Base-by-base conservation (phyloP, 2,797 vertebrate species). In the Selene dorsalis region DNA sequence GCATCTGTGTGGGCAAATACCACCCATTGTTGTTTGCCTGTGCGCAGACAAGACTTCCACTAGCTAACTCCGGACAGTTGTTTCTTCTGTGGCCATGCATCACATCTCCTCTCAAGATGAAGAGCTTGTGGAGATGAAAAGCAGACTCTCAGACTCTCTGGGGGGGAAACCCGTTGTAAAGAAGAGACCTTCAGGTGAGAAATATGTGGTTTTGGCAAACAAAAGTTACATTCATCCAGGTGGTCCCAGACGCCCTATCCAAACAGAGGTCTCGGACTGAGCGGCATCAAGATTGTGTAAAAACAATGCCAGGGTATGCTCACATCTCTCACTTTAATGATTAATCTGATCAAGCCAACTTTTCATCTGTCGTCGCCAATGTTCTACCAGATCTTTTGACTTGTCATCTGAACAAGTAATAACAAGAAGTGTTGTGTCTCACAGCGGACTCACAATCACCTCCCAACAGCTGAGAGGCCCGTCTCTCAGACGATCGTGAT, bases 401-500 rank as follows among this genome's bases (percentile, higher is more conserved):
- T 86, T 79, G 90, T 89, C 90, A 84, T 77, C 70, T 55, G 76
- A 85, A 90, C 94, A 91, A 92, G 94, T 93, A 93, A 90, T 72
- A 89, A 94, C 94, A 95, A 89, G 94, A 93, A 81, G 77, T 93
- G 93, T 94, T 94, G 88, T 94, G 94, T 94, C 93, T 94, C 77
- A 72, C 73, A 63, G 83, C 73, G 75, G 91, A 82, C 88, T 89
- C 78, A 69, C 79, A 73, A 84, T 76, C 77, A 75, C 88, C 74
- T 82, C 48, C 71, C 43, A 73, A 60, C 71, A 69, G 53, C 69
- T 20, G 47, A 83, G 89, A 82, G 60, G 82, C 79, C 88, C 62
- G 39, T 47, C 65, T 67, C 67, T 67, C 69, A 86, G 86, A 86
- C 84, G 20, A 58, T 22, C 73, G 48, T 56, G 68, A 75, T 83